These are phyloP conservation scores for Lepidochitona cinerea DNA, from an alignment of 2,888 invertebrate genomes.

Conservation along the genomic window DNA sequence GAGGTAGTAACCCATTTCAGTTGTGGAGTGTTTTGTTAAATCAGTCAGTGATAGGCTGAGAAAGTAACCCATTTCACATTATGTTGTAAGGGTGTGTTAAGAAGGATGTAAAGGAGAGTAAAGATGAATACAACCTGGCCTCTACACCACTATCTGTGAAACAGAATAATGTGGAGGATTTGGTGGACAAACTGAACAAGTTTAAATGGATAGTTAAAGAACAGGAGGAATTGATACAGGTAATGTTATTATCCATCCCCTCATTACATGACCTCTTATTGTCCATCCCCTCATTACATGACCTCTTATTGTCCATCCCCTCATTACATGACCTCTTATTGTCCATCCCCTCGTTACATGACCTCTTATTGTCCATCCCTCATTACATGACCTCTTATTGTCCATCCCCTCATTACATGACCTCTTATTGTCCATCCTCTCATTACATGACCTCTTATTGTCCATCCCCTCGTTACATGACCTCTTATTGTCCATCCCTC, in stretches of 20 bases:
- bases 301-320: neutral
- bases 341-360: neutral
- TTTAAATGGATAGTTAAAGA: slow-evolving; percentile 64
- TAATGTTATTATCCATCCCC: slow-evolving; percentile 12
- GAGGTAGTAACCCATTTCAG: no score
- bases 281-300: neutral
- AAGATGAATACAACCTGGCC: no score
- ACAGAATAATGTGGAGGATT: neutral
- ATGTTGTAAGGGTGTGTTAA: no score
- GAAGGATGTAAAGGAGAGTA: no score
- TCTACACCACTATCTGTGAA: no score
- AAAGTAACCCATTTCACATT: no score
- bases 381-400: neutral
- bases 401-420: neutral
- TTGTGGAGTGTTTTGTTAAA: no score
- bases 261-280: neutral
- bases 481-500: no score
- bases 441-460: neutral
- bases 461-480: no score
- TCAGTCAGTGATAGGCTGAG: no score
- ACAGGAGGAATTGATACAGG: slow-evolving; percentile 63
- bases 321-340: neutral
- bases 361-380: neutral
- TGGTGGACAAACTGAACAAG: slow-evolving; percentile 42
- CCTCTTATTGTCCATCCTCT: neutral